Evolutionary conservation across 2,888 invertebrate genomes (phyloP), one percentile per base, ranked within the genome.

Genomic region (Atherix ibis): DNA sequence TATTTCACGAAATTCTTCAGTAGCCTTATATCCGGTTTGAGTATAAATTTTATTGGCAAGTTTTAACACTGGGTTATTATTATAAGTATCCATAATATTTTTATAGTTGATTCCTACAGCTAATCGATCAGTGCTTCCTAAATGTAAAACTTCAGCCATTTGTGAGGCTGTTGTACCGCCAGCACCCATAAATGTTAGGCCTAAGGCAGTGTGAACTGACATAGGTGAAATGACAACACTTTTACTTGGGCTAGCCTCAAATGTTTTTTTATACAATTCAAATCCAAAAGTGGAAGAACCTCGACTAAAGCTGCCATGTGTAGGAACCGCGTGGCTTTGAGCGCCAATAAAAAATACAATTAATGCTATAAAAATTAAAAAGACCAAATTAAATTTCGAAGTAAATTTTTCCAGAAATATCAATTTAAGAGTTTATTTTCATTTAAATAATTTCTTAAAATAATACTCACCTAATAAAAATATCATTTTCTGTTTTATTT

Each of bases 1-100:
- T 27, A 73, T 59, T 5, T 65, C 57, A 44, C 69, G 63, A 42
- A 76, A 73, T 13, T 60, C 50, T 0, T 65, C 47, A 16, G 70
- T 62, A 4, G 83, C 44, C 6, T 62, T 52, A 32, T 70, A 65
- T 2, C 66, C 62, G 2, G 67, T 54, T 48, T 69, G 68, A 1
- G 78, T 54, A 49, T 73, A 87, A 5, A 84, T 61, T 44, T 76
- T 77, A 50, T 83, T 85, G 1, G 82, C 83, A 25, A 80, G 62
- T 38, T 68, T 68, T 4, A 58, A 38, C 36, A 48, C 48, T 3
- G 44, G 35, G 3, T 48, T 43, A 36, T 53, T 50, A 2, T 41
- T 41, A 16, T 43, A 35, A 2, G 39, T 37, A 3, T 39, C 39
- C 35, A 54, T 42, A 22, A 56, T 48, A 4, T 44, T 39, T 2